phyloP scores from a whole-genome alignment of 2,113 vertebrate genomes.

The Calonectris borealis region DNA sequence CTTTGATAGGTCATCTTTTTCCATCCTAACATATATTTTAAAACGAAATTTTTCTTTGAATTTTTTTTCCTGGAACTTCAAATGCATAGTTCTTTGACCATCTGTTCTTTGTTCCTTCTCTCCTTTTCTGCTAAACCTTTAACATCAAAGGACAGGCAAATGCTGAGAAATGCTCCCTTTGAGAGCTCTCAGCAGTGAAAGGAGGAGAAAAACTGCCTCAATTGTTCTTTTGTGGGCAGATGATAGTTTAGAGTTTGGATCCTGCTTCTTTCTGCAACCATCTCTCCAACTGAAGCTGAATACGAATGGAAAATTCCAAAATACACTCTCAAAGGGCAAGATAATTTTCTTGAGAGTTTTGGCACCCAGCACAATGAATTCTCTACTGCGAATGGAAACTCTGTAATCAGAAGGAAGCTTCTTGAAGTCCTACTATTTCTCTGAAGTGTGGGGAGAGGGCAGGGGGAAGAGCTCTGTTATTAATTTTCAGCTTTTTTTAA shows the following conservation, averaged over 20 bases:
- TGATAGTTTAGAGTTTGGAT: background rate
- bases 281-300: background rate
- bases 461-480: background rate
- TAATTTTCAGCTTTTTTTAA: background rate
- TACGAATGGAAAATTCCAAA: background rate
- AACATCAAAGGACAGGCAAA: conserved; percentile 40
- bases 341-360: background rate
- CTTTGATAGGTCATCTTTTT: background rate
- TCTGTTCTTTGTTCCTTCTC: conserved; percentile 44
- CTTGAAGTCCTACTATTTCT: background rate
- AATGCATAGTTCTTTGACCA: background rate
- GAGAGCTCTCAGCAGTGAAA: background rate
- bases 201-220: background rate
- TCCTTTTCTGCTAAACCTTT: conserved; percentile 31
- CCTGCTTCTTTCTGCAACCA: background rate
- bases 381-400: background rate
- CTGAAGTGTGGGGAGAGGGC: background rate
- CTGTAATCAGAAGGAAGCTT: background rate
- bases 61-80: background rate
- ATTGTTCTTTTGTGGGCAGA: conserved; percentile 25
- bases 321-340: background rate
- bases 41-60: conserved; percentile 15
- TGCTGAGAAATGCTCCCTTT: conserved; percentile 11
- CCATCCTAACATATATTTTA: background rate
- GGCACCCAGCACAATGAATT: background rate